phyloP scores from a whole-genome alignment of 2,888 invertebrate genomes.

The Siphonodentalium dalli region DNA sequence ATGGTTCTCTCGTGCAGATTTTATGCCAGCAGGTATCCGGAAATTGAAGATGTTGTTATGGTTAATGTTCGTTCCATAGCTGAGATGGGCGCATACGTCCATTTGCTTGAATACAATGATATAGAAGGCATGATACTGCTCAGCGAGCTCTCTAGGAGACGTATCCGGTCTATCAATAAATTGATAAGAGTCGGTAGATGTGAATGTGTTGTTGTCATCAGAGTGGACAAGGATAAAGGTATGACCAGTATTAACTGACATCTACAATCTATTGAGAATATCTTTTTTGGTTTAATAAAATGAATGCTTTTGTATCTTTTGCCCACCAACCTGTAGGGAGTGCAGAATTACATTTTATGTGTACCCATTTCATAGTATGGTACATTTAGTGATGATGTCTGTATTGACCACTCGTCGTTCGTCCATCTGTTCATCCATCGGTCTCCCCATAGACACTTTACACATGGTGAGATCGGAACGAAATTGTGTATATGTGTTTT shows the following conservation, averaged over 20 bases:
- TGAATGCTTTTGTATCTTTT: too few species aligned
- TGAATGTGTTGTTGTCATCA: constrained; percentile 97
- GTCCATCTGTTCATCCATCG: too few species aligned
- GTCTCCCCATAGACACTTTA: too few species aligned
- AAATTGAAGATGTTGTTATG: constrained; percentile 99
- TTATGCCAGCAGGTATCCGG: constrained; percentile 96
- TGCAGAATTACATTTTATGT: too few species aligned
- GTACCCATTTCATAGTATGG: too few species aligned
- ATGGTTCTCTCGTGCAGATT: constrained; percentile 73
- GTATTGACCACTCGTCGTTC: too few species aligned
- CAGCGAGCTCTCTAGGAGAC: constrained; percentile 95
- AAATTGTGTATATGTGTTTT: too few species aligned
- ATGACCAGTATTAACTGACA: constrained; percentile 15
- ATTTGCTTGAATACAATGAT: constrained; percentile 96
- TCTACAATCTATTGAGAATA: too few species aligned
- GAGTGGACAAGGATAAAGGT: constrained; percentile 99
- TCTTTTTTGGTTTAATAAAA: too few species aligned
- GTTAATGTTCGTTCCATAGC: constrained; percentile 97
- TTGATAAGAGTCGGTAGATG: constrained; percentile 97
- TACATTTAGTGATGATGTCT: too few species aligned
- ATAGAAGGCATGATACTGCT: constrained; percentile 98
- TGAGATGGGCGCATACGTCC: constrained; percentile 99
- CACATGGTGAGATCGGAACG: too few species aligned
- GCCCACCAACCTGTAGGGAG: too few species aligned
- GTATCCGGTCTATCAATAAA: constrained; percentile 99